phyloP scores from a whole-genome alignment of 2,113 vertebrate species.

The Mesocricetus auratus region DNA sequence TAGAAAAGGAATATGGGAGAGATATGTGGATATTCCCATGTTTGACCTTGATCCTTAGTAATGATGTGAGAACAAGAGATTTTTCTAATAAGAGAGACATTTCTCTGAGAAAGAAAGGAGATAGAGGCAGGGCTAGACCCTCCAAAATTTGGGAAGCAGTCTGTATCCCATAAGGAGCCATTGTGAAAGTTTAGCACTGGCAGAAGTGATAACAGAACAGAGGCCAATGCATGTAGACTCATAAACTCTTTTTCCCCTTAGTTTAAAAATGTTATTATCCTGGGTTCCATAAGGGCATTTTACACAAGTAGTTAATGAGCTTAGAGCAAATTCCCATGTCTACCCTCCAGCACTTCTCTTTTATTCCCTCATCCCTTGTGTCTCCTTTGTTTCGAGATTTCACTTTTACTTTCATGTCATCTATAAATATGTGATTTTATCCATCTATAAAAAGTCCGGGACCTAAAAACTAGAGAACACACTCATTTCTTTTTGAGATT shows the following conservation, averaged over 20 bases:
- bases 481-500: background rate
- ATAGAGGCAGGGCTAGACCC: background rate
- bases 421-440: background rate
- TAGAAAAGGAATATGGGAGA: background rate
- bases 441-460: background rate
- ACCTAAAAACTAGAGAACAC: background rate
- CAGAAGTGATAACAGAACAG: background rate
- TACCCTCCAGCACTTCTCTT: background rate
- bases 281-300: background rate
- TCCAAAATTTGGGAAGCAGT: background rate
- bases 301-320: background rate
- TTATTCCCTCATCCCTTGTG: background rate
- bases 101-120: background rate
- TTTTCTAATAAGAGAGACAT: background rate
- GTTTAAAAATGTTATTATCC: background rate
- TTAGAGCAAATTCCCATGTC: background rate
- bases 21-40: background rate
- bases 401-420: background rate
- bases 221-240: background rate
- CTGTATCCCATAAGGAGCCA: background rate
- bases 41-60: background rate
- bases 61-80: background rate
- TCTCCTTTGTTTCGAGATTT: background rate
- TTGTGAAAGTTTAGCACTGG: background rate
- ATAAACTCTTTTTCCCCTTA: background rate